phyloP scores from a whole-genome alignment of 2,888 invertebrate species.

The Gari tellinella region DNA sequence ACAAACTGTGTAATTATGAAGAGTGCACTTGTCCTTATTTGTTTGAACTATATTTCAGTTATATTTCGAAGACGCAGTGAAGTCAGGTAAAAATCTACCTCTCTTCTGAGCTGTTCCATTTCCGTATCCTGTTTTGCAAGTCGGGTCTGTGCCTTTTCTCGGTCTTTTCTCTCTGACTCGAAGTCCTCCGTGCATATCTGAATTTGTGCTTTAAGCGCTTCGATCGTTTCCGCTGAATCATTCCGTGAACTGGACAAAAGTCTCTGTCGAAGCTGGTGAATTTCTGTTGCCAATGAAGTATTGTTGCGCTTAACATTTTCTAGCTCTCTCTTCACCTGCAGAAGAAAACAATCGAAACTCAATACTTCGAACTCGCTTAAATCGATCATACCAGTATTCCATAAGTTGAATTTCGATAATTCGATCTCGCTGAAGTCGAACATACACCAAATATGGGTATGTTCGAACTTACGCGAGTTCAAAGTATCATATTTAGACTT shows the following conservation, averaged over 20 bases:
- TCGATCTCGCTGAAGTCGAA: no score
- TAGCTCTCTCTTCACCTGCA: constrained; percentile 47
- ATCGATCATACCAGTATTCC: no score
- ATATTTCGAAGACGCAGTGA: no score
- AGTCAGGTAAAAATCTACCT: constrained; percentile 49
- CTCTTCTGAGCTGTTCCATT: constrained; percentile 54
- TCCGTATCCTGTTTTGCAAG: constrained; percentile 65
- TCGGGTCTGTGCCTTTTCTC: constrained; percentile 73
- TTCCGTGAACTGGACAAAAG: constrained; percentile 2
- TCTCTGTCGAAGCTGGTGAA: constrained; percentile 32
- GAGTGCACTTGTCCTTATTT: no score
- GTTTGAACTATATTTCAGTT: not conserved
- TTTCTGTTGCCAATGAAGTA: constrained; percentile 32
- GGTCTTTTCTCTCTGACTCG: constrained; percentile 76
- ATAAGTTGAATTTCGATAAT: no score
- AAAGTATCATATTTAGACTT: no score
- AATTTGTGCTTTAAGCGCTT: constrained; percentile 76
- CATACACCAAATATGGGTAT: no score
- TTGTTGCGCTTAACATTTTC: constrained; percentile 47
- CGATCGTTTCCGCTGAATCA: constrained; percentile 60
- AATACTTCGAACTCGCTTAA: no score
- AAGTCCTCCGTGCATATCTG: constrained; percentile 80
- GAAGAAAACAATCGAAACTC: not conserved
- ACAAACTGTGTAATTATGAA: no score
- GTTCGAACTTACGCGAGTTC: no score